Evolutionary conservation across 2,113 vertebrate genomes (phyloP).

Genomic region (Podarcis cretensis): DNA sequence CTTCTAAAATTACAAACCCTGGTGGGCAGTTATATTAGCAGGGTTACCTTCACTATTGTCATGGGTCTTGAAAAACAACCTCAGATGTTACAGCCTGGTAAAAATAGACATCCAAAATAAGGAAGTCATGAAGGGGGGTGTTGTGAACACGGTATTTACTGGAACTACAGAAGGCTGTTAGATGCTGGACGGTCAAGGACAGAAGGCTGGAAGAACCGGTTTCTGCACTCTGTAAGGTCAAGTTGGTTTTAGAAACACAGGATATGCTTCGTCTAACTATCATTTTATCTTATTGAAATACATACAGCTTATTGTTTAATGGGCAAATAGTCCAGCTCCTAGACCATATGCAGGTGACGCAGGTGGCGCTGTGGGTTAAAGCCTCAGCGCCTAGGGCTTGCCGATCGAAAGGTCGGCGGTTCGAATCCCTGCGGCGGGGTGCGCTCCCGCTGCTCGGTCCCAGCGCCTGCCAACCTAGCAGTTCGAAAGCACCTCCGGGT

Average conservation of each 20-base stretch:
- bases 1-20: constrained; percentile 62
- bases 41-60: constrained; percentile 56
- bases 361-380: no score
- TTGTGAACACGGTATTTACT: constrained; percentile 44
- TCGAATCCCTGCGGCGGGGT: no score
- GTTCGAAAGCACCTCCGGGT: no score
- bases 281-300: not conserved
- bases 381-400: no score
- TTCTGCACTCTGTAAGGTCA: not conserved
- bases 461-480: no score
- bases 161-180: not conserved
- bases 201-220: not conserved
- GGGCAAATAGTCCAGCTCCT: not conserved
- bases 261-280: not conserved
- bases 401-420: no score
- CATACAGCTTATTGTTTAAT: not conserved
- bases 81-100: constrained; percentile 42
- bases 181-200: not conserved
- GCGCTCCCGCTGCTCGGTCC: no score
- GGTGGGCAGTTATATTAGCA: constrained; percentile 54
- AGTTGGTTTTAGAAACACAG: not conserved
- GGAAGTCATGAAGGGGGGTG: constrained; percentile 41
- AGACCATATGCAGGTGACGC: not conserved
- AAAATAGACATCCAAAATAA: constrained; percentile 43
- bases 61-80: constrained; percentile 50